phyloP scores from a whole-genome alignment of 2,888 invertebrate genomes.

The Eristalis tenax region DNA sequence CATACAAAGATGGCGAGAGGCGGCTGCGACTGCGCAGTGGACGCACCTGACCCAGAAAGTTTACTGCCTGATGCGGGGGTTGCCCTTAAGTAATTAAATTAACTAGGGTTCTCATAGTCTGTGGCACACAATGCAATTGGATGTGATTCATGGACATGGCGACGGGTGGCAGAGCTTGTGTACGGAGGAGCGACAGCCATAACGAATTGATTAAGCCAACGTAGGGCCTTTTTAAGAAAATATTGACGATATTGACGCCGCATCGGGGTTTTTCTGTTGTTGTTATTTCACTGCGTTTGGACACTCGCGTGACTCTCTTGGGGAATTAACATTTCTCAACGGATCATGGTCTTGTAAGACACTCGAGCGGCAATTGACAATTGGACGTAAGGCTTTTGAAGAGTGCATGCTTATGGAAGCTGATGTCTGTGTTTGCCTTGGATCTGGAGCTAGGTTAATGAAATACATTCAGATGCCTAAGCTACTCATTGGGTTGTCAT shows the following conservation, averaged over 20 bases:
- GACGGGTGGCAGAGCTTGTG: neutral
- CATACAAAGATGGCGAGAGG: constrained; percentile 10
- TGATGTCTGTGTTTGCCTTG: neutral
- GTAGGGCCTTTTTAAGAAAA: neutral
- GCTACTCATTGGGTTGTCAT: too few relatives aligned
- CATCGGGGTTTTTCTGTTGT: neutral
- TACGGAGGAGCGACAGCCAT: neutral
- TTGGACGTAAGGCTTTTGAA: neutral
- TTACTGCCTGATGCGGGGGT: constrained; percentile 12
- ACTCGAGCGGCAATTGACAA: neutral
- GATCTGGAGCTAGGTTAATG: neutral
- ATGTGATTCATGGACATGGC: constrained; percentile 11
- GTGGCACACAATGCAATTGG: constrained; percentile 39
- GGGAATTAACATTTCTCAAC: constrained; percentile 14
- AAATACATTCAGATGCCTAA: neutral
- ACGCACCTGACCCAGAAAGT: constrained; percentile 47
- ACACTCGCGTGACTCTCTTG: neutral
- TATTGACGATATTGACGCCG: neutral
- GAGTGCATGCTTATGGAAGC: neutral
- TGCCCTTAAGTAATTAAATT: constrained; percentile 49
- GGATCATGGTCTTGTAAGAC: constrained; percentile 25
- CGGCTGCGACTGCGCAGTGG: neutral
- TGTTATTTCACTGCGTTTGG: neutral
- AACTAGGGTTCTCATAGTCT: constrained; percentile 39
- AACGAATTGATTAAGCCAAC: neutral